Percentiles rank a stretch among this genome's conserved stretches.
Evolutionary conservation across 2,888 invertebrate species (phyloP).

Genomic region (Heliconius aoede): DNA sequence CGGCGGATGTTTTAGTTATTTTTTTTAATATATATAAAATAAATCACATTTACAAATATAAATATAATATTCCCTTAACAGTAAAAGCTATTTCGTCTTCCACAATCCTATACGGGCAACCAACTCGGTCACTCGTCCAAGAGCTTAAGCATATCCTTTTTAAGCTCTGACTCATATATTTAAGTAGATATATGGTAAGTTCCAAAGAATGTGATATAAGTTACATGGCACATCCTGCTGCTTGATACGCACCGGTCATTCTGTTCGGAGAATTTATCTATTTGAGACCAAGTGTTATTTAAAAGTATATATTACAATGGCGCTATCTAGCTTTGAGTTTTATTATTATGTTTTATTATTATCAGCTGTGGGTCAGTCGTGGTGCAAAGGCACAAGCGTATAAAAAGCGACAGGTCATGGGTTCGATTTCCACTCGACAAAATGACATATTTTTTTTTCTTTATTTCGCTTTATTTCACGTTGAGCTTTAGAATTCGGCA

Average conservation of each 20-base stretch:
- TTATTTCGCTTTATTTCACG: too few relatives aligned
- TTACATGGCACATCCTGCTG: constrained; percentile 24
- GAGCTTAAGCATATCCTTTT: constrained; percentile 67
- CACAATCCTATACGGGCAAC: constrained; percentile 57
- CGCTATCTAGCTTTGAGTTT: neutral
- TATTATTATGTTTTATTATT: too few relatives aligned
- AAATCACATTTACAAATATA: neutral
- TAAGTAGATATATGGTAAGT: constrained; percentile 32
- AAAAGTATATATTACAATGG: neutral
- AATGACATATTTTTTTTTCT: too few relatives aligned
- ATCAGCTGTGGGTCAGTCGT: too few relatives aligned
- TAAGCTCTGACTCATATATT: constrained; percentile 52
- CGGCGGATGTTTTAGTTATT: too few relatives aligned
- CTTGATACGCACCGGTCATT: constrained; percentile 29
- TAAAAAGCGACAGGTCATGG: too few relatives aligned
- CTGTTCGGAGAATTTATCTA: constrained; percentile 32
- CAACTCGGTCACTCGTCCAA: constrained; percentile 70
- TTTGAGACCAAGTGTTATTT: constrained; percentile 12
- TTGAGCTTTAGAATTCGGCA: too few relatives aligned
- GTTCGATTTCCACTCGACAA: too few relatives aligned
- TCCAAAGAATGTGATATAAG: constrained; percentile 38
- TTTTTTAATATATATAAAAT: neutral
- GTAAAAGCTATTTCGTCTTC: constrained; percentile 3
- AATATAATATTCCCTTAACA: neutral
- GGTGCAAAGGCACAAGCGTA: too few relatives aligned